These are phyloP conservation scores for Tubulanus polymorphus DNA, from an alignment of 2,888 invertebrate genomes.

Conservation along the genomic window DNA sequence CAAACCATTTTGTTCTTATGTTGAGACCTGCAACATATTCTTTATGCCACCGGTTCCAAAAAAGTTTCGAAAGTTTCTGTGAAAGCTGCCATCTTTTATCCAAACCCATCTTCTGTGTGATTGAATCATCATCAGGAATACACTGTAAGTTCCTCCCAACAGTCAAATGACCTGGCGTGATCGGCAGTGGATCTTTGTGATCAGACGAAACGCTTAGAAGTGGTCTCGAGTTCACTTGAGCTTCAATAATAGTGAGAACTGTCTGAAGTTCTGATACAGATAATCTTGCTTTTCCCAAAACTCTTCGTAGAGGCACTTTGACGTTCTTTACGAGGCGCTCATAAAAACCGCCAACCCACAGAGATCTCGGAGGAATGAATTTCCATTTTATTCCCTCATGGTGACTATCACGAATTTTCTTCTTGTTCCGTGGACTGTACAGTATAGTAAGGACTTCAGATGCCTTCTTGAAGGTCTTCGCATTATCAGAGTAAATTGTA, in stretches of 20 bases:
- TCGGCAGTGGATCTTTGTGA: slow-evolving; percentile 1
- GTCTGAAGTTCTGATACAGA: neutral
- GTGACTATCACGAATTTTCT: neutral
- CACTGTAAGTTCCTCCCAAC: slow-evolving; percentile 12
- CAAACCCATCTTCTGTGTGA: neutral
- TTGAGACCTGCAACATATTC: neutral
- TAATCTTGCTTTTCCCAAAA: neutral
- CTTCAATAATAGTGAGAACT: neutral
- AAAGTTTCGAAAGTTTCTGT: neutral
- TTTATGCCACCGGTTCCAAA: neutral
- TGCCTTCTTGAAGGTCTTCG: neutral
- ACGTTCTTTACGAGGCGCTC: neutral
- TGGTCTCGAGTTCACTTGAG: slow-evolving; percentile 4
- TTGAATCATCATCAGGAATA: neutral
- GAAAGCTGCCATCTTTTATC: neutral
- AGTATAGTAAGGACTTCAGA: neutral
- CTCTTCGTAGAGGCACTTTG: neutral
- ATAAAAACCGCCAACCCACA: neutral
- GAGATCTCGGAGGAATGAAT: slow-evolving; percentile 4
- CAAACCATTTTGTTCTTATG: neutral
- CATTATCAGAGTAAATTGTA: slow-evolving; percentile 5
- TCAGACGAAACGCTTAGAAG: slow-evolving; percentile 8
- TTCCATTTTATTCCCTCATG: slow-evolving; percentile 6
- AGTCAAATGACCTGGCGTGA: slow-evolving; percentile 38
- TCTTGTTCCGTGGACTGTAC: neutral